Evolutionary conservation across 2,888 invertebrate genomes (phyloP), one percentile per base, ranked within the genome.

Genomic region (Zygaena filipendulae): DNA sequence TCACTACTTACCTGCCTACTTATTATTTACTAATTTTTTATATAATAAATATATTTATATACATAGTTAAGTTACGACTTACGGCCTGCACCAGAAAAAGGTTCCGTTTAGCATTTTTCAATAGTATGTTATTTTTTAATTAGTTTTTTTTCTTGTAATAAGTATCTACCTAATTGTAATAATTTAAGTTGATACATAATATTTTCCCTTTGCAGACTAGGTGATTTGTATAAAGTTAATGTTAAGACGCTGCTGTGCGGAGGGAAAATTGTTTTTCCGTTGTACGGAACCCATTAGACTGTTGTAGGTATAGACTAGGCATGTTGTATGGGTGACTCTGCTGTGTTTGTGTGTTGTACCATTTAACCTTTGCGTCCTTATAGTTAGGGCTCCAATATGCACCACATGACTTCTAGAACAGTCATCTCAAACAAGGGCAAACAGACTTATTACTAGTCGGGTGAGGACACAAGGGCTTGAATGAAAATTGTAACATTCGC

Each of bases 251-350:
- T 45, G 50, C 63, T 60, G n/a, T n/a, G n/a, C n/a, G n/a, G 49
- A 59, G 72, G 70, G 74, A 59, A 58, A 52, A 47, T 49, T 55
- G 59, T 63, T 72, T 75, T 77, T 77, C 77, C 79, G 79, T 77
- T 75, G 75, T 77, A 58, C 75, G 79, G 77, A 71, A 75, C 60
- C 49, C 48, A 52, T 71, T 79, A 75, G 77, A 79, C 79, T 79
- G 79, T 75, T 66, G 55, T 79, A 79, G 70, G 50, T 50, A n/a
- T 75, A 75, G 69, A 58, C 37, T 72, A 75, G 70, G 52, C 53
- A 59, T 52, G 60, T 59, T 63, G 69, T 71, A 66, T 49, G 70
- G 68, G 64, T 66, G 64, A n/a, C n/a, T n/a, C 60, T 53, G 48
- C 49, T 59, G 53, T 58, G 53, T 52, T 39, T 45, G 42, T 52